These are phyloP conservation scores for Halcyon senegalensis DNA, from an alignment of 2,113 vertebrate species.

Conservation along the genomic window DNA sequence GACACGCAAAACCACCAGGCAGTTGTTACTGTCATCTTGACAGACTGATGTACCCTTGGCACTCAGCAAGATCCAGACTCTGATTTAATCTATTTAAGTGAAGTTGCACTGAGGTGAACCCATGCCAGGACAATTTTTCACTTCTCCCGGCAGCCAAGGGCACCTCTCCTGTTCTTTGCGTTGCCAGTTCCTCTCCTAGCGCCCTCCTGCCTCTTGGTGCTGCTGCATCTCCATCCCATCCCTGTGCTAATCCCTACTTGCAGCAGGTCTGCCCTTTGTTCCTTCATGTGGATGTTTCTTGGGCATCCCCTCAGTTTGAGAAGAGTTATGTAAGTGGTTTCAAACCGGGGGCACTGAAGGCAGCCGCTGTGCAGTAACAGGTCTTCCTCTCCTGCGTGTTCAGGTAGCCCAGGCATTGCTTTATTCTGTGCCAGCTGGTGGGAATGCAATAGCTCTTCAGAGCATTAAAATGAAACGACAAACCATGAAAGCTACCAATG, in stretches of 20 bases:
- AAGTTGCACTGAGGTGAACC: background rate
- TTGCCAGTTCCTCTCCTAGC: background rate
- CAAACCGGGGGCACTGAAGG: background rate
- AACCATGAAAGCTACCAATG: background rate
- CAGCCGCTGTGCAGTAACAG: background rate
- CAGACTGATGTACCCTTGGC: background rate
- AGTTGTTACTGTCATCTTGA: background rate
- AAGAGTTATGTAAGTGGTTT: background rate
- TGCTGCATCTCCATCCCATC: background rate
- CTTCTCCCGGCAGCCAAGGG: background rate
- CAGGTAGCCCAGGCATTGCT: background rate
- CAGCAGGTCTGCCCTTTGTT: background rate
- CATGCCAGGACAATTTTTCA: background rate
- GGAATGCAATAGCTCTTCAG: background rate
- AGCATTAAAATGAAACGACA: background rate
- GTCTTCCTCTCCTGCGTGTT: background rate
- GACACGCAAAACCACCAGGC: background rate
- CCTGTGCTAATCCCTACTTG: background rate
- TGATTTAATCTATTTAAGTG: conserved; percentile 23
- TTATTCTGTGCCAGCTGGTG: background rate
- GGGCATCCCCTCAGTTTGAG: background rate
- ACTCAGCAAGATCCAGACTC: background rate
- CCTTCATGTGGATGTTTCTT: background rate
- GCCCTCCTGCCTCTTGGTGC: background rate
- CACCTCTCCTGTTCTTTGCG: background rate